Conservation (phyloP, 2,113 vertebrate species). For the Tringa solitaria region DNA sequence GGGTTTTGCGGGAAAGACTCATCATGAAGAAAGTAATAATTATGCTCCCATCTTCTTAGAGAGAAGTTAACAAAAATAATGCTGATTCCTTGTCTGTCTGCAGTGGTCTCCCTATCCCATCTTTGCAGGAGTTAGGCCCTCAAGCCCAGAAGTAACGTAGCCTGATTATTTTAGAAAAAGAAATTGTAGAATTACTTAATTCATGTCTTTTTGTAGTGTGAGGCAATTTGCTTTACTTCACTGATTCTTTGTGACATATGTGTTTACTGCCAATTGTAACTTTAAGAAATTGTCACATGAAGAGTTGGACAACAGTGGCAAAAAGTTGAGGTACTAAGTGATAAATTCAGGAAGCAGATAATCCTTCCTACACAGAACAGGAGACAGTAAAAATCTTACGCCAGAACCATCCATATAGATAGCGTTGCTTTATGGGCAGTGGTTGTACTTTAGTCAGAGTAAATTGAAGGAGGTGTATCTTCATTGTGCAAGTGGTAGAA, state of each 20-base stretch:
- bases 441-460: not conserved
- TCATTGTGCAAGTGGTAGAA: not conserved
- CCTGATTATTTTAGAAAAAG: not conserved
- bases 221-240: not conserved
- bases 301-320: not conserved
- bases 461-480: not conserved
- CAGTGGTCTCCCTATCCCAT: not conserved
- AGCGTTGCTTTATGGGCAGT: not conserved
- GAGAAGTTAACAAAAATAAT: not conserved
- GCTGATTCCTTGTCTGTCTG: not conserved
- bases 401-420: not conserved
- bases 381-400: not conserved
- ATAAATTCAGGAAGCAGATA: not conserved
- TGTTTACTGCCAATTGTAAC: not conserved
- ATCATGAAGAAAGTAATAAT: not conserved
- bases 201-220: not conserved
- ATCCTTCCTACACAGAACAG: not conserved
- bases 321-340: not conserved
- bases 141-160: not conserved
- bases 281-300: not conserved
- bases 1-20: not conserved
- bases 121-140: not conserved
- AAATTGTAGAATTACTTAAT: not conserved
- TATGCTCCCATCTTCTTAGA: not conserved
- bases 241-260: accelerated